Conservation (phyloP, 2,113 vertebrate species). For the Nycticebus coucang region DNA sequence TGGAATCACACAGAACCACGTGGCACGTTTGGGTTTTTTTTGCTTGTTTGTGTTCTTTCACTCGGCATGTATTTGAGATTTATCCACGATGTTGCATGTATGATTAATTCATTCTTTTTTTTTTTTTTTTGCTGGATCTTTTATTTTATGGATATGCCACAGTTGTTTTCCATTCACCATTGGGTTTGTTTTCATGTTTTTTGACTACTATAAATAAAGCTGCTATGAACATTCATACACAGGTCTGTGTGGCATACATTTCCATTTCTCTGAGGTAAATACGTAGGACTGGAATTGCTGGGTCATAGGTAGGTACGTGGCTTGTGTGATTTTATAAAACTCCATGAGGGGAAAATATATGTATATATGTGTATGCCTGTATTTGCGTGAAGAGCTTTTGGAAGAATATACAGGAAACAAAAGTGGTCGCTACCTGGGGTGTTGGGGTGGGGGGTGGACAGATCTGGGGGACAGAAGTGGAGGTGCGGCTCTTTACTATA, state of each 20-base stretch:
- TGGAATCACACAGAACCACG: accelerated
- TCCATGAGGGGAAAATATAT: neutral
- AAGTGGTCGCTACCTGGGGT: neutral
- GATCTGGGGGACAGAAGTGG: neutral
- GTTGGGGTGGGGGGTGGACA: neutral
- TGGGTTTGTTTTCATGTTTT: neutral
- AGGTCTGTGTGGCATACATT: accelerated
- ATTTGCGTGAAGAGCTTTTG: neutral
- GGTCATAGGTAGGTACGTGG: neutral
- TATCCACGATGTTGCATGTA: neutral
- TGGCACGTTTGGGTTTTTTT: accelerated
- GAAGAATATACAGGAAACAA: neutral
- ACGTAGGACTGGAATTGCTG: neutral
- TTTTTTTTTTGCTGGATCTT: no score
- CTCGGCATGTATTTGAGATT: neutral
- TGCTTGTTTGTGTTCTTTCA: neutral
- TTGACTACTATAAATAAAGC: neutral
- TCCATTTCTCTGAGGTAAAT: neutral
- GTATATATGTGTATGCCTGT: neutral
- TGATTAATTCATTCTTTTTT: neutral
- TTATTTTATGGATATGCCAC: neutral
- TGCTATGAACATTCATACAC: neutral
- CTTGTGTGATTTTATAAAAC: neutral
- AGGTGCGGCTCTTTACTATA: neutral
- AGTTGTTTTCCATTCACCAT: neutral